Base-by-base conservation (phyloP, 2,888 invertebrate genomes). In the Tricholauxania praeusta region DNA sequence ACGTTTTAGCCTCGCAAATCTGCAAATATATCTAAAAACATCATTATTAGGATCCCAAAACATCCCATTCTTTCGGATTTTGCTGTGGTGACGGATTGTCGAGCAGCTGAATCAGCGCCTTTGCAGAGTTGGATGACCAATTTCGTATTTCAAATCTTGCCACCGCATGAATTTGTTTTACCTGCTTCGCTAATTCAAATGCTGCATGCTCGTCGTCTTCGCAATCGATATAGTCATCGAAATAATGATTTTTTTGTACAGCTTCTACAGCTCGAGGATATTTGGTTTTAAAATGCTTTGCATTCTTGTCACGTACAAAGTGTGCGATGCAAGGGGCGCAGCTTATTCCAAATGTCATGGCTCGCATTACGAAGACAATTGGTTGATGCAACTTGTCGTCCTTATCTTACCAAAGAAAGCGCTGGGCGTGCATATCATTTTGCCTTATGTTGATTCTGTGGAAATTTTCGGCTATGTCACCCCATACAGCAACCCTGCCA, bases 201-300 rank as follows among this genome's bases (percentile, higher is more conserved):
- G 71, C 73, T n/a, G 62, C 74, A 19, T 17, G 47, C 14, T 71
- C 71, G 32, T 19, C 63, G n/a, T 71, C 39, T 1, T 57, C 62
- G 32, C 74, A 71, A 12, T 67, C 78, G 8, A 81, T 72, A 39
- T 77, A 76, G 49, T 81, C 81, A 64, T 83, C 80, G 71, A 82
- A 78, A 64, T 84, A 84, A 70, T 79, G 79, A 10, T 79, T 78
- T 1, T 77, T 47, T 63, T 78, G 71, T 17, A 83, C 79, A 0
- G 81, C 79, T 15, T 75, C 55, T 0, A 75, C 78, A 0, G 81
- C 82, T 22, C 73, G 62, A 8, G 80, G 81, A 69, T 72, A 78
- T 49, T 59, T 22, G n/a, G 67, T 12, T 59, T 68, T 19, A 22
- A 69, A 74, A 12, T 48, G 64, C n/a, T 73, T 65, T 2, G 53